A percentile compares a stretch with the other conserved stretches of the same genome.
phyloP scores from a whole-genome alignment of 2,797 vertebrate genomes.

The Cyclura pinguis region DNA sequence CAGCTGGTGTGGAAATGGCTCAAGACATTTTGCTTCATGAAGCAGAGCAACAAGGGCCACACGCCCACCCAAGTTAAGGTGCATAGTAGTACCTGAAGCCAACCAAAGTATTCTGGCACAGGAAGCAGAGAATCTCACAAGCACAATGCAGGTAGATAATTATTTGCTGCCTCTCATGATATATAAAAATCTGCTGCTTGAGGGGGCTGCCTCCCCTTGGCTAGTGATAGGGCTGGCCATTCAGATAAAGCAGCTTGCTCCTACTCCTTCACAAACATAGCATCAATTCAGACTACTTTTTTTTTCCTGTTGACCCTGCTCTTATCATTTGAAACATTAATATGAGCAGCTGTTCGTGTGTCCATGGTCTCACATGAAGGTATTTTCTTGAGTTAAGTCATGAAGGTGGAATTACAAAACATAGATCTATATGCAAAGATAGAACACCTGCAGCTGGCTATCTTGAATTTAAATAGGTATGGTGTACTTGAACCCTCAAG shows the following conservation, averaged over 20 bases:
- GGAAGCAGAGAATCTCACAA: background rate
- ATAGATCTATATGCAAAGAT: background rate
- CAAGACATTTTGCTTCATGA: background rate
- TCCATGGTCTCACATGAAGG: too few species aligned
- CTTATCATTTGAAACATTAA: background rate
- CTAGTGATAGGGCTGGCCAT: background rate
- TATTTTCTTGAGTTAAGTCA: background rate
- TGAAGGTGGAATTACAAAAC: background rate
- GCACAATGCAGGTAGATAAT: background rate
- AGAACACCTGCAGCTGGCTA: background rate
- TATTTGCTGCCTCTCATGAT: background rate
- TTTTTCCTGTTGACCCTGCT: background rate
- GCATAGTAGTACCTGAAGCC: background rate
- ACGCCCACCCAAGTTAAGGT: background rate
- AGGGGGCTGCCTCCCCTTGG: background rate
- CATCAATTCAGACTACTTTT: background rate
- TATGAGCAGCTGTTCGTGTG: background rate
- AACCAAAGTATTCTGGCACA: background rate
- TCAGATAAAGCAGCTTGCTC: background rate
- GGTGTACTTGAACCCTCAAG: background rate
- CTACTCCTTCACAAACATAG: background rate
- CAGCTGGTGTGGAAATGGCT: too few species aligned
- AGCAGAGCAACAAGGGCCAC: background rate
- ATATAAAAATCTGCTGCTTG: background rate
- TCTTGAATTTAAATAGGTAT: background rate